Conservation (phyloP, 2,113 vertebrate genomes). For the Hiodon alosoides region DNA sequence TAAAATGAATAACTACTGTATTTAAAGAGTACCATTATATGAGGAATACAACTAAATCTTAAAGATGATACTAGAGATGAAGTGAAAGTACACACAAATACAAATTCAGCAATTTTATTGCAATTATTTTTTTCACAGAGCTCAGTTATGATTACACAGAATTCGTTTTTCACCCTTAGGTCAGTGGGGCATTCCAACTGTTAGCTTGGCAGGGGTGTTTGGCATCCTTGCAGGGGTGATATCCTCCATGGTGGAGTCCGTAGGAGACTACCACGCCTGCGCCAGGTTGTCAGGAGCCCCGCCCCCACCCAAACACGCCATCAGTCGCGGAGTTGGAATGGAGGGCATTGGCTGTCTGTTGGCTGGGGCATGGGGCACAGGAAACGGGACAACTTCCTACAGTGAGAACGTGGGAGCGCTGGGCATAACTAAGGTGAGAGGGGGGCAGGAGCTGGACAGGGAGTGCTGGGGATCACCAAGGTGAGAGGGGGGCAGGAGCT, state of each 20-base stretch:
- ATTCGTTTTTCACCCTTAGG: constrained; percentile 57
- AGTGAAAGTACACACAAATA: no score
- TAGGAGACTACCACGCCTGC: constrained; percentile 92
- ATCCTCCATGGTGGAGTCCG: constrained; percentile 90
- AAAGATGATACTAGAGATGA: no score
- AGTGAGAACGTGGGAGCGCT: constrained; percentile 89
- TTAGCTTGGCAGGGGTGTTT: constrained; percentile 85
- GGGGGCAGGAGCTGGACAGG: neutral
- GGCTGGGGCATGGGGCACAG: constrained; percentile 89
- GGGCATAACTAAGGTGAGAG: constrained; percentile 86
- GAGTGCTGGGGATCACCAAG: neutral
- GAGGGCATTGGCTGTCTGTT: constrained; percentile 89
- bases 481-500: neutral
- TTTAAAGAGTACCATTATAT: no score
- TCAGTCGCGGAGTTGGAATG: constrained; percentile 85
- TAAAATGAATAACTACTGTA: neutral
- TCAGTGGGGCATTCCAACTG: constrained; percentile 87
- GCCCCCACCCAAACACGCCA: constrained; percentile 78
- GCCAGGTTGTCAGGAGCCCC: constrained; percentile 85
- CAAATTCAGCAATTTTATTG: no score
- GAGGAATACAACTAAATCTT: no score
- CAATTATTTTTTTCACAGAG: no score
- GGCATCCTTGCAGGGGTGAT: constrained; percentile 88
- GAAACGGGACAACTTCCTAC: constrained; percentile 90
- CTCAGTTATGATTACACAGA: neutral